These are phyloP conservation scores for Drosophila ochracea DNA, from an alignment of 2,888 invertebrate species.

Conservation along the genomic window DNA sequence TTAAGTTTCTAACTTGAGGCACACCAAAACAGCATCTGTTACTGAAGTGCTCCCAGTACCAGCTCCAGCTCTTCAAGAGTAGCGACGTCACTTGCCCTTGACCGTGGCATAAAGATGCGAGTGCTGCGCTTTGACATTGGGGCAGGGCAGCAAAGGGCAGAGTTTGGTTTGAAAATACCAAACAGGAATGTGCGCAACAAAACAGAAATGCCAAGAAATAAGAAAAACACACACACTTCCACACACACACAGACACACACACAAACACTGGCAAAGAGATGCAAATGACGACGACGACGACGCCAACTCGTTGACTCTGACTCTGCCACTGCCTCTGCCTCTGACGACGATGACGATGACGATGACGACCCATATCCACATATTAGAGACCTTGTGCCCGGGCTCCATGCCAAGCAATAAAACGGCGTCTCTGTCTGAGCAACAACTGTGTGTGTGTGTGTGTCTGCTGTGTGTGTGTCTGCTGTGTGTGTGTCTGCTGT, in stretches of 20 bases:
- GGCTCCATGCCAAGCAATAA: constrained; percentile 47
- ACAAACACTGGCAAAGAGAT: constrained; percentile 30
- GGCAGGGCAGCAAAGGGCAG: constrained; percentile 23
- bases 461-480: background rate
- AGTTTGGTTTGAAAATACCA: constrained; percentile 26
- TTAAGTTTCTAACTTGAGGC: constrained; percentile 2
- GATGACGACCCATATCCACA: constrained; percentile 67
- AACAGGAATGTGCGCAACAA: constrained; percentile 61
- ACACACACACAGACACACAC: constrained; percentile 10
- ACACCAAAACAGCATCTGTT: background rate
- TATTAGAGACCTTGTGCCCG: constrained; percentile 47
- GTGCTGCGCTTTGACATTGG: constrained; percentile 54
- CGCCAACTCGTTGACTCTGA: constrained; percentile 60
- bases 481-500: background rate
- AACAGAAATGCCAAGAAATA: constrained; percentile 66
- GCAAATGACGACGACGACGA: constrained; percentile 57
- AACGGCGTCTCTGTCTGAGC: constrained; percentile 36
- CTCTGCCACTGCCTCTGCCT: constrained; percentile 17
- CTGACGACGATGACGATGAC: constrained; percentile 9
- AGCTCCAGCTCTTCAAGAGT: background rate
- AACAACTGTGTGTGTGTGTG: background rate
- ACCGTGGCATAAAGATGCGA: constrained; percentile 64
- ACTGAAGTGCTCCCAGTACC: background rate
- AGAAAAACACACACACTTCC: constrained; percentile 37
- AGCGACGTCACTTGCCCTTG: constrained; percentile 54